These are phyloP conservation scores for Orthonevra nobilis DNA, from an alignment of 2,888 invertebrate genomes.

Conservation along the genomic window DNA sequence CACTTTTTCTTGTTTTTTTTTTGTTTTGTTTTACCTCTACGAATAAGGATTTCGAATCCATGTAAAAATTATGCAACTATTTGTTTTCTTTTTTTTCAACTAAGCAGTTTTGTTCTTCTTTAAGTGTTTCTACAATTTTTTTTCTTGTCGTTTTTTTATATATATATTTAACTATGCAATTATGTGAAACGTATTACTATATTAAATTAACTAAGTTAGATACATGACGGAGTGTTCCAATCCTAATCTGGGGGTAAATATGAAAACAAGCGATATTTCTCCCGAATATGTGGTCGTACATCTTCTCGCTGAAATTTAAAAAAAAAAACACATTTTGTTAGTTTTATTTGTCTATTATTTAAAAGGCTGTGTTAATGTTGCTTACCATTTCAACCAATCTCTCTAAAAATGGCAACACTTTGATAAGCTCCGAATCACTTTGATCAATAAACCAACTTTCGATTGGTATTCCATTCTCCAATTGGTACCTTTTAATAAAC, in stretches of 20 bases:
- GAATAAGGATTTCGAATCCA: slow-evolving; percentile 62
- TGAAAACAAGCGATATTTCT: slow-evolving; percentile 93
- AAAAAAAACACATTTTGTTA: slow-evolving; percentile 20
- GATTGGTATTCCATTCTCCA: slow-evolving; percentile 98
- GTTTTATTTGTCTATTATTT: too few relatives aligned
- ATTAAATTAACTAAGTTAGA: slow-evolving; percentile 62
- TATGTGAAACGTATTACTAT: slow-evolving; percentile 58
- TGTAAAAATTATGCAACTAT: slow-evolving; percentile 59
- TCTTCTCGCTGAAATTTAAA: slow-evolving; percentile 87
- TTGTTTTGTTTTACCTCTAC: slow-evolving; percentile 21
- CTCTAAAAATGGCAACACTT: slow-evolving; percentile 95
- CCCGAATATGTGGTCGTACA: slow-evolving; percentile 94
- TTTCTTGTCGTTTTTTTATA: slow-evolving; percentile 17
- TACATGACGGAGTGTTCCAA: not conserved
- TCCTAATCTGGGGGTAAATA: slow-evolving; percentile 91
- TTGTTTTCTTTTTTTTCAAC: slow-evolving; percentile 11
- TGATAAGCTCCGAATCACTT: slow-evolving; percentile 93
- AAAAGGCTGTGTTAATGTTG: too few relatives aligned
- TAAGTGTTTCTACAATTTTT: not conserved
- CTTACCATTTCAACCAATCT: slow-evolving; percentile 88
- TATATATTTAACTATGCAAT: slow-evolving; percentile 56
- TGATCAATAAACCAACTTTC: slow-evolving; percentile 98
- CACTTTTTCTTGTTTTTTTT: too few relatives aligned
- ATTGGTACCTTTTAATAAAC: slow-evolving; percentile 82
- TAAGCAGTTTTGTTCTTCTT: slow-evolving; percentile 36